Evolutionary conservation across 37 sponge, comb jelly and placozoan genomes (phyloP).

Genomic region (Ianthella basta): DNA sequence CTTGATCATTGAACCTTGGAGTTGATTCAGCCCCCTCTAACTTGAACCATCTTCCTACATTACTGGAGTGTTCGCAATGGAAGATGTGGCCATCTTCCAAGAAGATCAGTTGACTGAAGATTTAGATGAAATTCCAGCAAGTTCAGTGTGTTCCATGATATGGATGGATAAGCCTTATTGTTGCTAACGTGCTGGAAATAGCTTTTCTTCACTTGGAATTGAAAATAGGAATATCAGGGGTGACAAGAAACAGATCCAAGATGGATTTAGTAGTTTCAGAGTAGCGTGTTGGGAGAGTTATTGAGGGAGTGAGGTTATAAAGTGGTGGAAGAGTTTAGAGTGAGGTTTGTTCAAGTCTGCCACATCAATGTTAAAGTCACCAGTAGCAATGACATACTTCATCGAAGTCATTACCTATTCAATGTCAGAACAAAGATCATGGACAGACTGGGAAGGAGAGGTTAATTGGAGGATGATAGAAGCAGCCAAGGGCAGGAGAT

Average conservation of each 20-base stretch:
- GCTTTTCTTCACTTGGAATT: not conserved
- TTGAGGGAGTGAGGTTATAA: not conserved
- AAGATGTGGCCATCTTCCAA: not conserved
- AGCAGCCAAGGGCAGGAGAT: not conserved
- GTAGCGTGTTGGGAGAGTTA: not conserved
- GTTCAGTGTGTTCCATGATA: not conserved
- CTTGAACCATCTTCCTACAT: no score
- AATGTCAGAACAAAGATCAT: not conserved
- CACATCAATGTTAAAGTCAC: no score
- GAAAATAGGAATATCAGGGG: not conserved
- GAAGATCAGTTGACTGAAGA: not conserved
- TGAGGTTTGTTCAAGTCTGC: not conserved
- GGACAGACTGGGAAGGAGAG: not conserved
- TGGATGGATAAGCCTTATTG: not conserved
- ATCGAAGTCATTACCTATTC: not conserved
- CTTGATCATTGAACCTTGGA: no score
- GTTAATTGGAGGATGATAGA: not conserved
- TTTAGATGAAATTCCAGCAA: not conserved
- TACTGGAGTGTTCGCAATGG: conserved; percentile 3
- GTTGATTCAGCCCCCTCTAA: no score
- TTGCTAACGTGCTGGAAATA: not conserved
- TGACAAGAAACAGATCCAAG: not conserved
- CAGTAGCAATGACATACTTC: no score
- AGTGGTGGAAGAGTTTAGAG: not conserved
- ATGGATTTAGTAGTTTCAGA: not conserved